These are phyloP conservation scores for Oreohelix idahoensis DNA, from an alignment of 1,140 invertebrate species.

Conservation along the genomic window DNA sequence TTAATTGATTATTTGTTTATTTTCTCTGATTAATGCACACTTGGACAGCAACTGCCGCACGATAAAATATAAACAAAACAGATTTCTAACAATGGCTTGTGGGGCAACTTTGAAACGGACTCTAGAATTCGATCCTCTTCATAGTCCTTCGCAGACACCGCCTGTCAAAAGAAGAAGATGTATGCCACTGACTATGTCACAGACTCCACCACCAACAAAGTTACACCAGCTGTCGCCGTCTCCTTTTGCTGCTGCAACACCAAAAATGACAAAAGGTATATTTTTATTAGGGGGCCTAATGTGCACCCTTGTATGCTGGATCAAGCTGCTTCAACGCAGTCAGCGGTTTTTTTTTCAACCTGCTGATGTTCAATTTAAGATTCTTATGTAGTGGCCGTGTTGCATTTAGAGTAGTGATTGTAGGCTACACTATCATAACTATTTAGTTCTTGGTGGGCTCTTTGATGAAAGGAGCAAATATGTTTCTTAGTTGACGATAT, in stretches of 20 bases:
- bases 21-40: background rate
- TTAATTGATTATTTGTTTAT: constrained; percentile 10
- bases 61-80: constrained; percentile 12
- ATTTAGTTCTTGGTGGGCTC: no score
- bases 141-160: constrained; percentile 22
- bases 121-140: constrained; percentile 23
- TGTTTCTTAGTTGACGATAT: no score
- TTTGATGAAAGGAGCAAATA: no score
- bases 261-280: constrained; percentile 38
- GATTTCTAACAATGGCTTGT: constrained; percentile 27
- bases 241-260: constrained; percentile 28
- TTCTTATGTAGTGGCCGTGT: no score
- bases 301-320: no score
- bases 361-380: no score
- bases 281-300: no score
- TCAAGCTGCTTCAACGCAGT: no score
- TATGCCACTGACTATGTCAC: constrained; percentile 25
- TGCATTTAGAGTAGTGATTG: no score
- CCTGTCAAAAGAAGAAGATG: constrained; percentile 13
- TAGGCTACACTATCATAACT: no score
- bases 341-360: no score
- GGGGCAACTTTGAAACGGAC: constrained; percentile 32
- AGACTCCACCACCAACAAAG: constrained; percentile 13
- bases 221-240: constrained; percentile 21
- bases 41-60: background rate